phyloP scores from a whole-genome alignment of 2,888 invertebrate genomes.

The Strigamia crassipes region DNA sequence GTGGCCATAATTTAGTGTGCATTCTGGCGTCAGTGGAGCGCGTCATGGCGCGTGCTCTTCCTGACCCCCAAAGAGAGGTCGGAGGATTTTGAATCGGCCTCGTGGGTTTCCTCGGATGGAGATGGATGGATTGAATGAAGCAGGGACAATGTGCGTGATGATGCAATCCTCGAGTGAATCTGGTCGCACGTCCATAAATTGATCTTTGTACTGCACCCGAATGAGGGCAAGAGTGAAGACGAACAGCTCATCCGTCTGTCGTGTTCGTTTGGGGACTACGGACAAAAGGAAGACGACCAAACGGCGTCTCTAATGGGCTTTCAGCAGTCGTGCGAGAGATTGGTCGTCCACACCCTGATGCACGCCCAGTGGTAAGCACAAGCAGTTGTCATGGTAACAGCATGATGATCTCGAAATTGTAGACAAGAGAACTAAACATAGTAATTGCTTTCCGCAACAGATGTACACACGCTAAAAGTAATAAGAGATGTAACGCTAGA shows the following conservation, averaged over 20 bases:
- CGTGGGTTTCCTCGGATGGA: conserved; percentile 21
- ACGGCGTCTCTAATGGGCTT: conserved; percentile 21
- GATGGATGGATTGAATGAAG: conserved; percentile 17
- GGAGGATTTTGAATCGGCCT: conserved; percentile 16
- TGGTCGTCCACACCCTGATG: conserved; percentile 21
- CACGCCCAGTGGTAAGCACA: conserved; percentile 16
- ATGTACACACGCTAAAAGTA: conserved; percentile 7
- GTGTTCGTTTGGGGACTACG: conserved; percentile 2
- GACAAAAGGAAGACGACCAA: conserved; percentile 21
- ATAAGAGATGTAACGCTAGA: not conserved
- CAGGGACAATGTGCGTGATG: conserved; percentile 16
- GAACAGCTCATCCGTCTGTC: conserved; percentile 14
- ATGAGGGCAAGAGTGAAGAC: conserved; percentile 3
- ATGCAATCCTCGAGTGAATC: conserved; percentile 21
- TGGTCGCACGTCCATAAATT: conserved; percentile 21
- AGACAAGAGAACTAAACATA: conserved; percentile 16
- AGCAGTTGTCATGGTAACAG: conserved; percentile 16
- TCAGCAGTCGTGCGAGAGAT: conserved; percentile 21
- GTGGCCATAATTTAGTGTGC: conserved; percentile 7
- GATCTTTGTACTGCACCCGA: conserved; percentile 12
- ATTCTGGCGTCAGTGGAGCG: conserved; percentile 6
- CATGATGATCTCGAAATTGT: conserved; percentile 21
- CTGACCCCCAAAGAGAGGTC: conserved; percentile 19
- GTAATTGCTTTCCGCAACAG: conserved; percentile 5
- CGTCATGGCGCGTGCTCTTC: conserved; percentile 6